Conservation (phyloP, 2,113 vertebrate genomes). For the Lonchura striata region DNA sequence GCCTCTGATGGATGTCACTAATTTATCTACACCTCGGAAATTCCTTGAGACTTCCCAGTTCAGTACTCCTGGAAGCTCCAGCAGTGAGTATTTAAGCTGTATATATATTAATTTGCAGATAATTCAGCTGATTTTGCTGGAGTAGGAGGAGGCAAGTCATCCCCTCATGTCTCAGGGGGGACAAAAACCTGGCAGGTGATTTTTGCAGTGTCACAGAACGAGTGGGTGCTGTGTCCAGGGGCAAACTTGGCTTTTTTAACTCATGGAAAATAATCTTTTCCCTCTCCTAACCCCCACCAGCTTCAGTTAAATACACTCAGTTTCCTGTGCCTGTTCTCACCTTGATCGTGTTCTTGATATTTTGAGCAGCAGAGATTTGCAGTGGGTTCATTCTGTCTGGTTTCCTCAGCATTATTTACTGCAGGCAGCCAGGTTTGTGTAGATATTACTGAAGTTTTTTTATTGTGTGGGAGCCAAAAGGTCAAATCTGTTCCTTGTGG, state of each 20-base stretch:
- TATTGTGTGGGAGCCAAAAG: background rate
- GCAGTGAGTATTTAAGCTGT: constrained; percentile 70
- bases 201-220: background rate
- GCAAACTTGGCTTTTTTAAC: background rate
- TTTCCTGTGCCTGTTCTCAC: background rate
- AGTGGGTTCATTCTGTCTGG: background rate
- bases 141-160: background rate
- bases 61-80: constrained; percentile 77
- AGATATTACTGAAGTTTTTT: background rate
- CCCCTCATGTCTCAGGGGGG: background rate
- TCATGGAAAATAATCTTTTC: background rate
- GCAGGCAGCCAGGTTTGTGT: background rate
- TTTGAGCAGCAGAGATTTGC: background rate
- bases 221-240: background rate
- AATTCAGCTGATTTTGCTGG: background rate
- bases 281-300: accelerated
- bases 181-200: background rate
- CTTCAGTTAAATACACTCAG: background rate
- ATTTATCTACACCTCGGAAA: constrained; percentile 89
- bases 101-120: background rate
- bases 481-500: background rate
- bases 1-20: constrained; percentile 85
- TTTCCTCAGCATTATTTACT: background rate
- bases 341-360: accelerated
- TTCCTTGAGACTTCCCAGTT: constrained; percentile 89